A percentile compares a stretch with the other conserved stretches of the same genome.
These are phyloP conservation scores for Rhinichthys osculus DNA, from an alignment of 2,797 vertebrate species.

Conservation along the genomic window DNA sequence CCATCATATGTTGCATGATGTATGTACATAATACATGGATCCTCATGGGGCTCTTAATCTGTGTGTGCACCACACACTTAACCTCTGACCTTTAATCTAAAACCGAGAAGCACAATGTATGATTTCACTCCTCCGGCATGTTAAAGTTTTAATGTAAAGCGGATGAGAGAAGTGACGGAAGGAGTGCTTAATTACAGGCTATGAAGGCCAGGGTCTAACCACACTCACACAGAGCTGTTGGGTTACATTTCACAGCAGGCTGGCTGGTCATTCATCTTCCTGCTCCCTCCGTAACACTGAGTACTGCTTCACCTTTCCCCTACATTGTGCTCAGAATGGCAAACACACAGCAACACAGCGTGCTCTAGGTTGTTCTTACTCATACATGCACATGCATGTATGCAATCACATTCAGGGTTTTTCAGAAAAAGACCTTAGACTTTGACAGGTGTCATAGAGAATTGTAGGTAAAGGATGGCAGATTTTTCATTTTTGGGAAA, in stretches of 20 bases:
- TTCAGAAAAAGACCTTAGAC: constrained; percentile 63
- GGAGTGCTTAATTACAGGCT: constrained; percentile 41
- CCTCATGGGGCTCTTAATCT: not conserved
- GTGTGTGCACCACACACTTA: constrained; percentile 44
- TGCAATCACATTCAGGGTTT: not conserved
- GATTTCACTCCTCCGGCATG: constrained; percentile 25
- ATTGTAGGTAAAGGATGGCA: not conserved
- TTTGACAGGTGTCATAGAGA: constrained; percentile 46
- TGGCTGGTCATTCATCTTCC: constrained; percentile 36
- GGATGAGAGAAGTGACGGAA: not conserved
- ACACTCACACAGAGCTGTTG: constrained; percentile 33
- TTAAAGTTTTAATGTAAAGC: not conserved
- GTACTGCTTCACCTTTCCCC: constrained; percentile 39
- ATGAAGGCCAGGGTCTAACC: constrained; percentile 48
- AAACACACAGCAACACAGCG: not conserved
- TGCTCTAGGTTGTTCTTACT: not conserved
- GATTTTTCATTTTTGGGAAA: not conserved
- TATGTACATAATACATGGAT: not conserved
- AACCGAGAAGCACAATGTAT: constrained; percentile 18
- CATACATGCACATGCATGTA: not conserved
- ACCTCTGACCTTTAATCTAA: constrained; percentile 44
- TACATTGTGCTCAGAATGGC: constrained; percentile 19
- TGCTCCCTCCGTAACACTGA: not conserved
- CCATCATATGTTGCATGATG: not conserved
- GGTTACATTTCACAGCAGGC: constrained; percentile 55